A percentile compares a stretch with the other conserved stretches of the same genome.
These are phyloP conservation scores for Sinocyclocheilus rhinocerous DNA, from an alignment of 2,113 vertebrate genomes.

Conservation along the genomic window DNA sequence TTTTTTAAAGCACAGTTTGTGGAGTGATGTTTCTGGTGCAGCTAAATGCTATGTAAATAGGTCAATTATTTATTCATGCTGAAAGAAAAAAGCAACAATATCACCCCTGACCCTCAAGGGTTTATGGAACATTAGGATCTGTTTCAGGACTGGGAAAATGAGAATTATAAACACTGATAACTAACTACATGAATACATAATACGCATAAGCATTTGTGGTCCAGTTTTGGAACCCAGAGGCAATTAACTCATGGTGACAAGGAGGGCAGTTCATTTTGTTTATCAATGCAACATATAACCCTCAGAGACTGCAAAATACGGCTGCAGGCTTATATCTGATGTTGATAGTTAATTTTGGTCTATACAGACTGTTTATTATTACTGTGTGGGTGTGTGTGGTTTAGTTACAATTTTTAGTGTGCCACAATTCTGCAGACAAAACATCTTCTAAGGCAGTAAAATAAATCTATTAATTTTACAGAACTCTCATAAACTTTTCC, in stretches of 20 bases:
- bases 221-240: slow-evolving; percentile 41
- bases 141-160: slow-evolving; percentile 27
- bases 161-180: slow-evolving; percentile 48
- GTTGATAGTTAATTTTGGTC: neutral
- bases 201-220: slow-evolving; percentile 24
- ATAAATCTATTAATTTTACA: slow-evolving; percentile 11
- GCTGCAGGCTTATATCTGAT: slow-evolving; percentile 18
- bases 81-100: slow-evolving; percentile 48
- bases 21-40: slow-evolving; percentile 56
- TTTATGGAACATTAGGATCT: slow-evolving; percentile 43
- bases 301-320: neutral
- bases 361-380: neutral
- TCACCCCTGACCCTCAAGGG: slow-evolving; percentile 49
- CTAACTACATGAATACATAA: slow-evolving; percentile 44
- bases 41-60: slow-evolving; percentile 58
- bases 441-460: slow-evolving; percentile 4
- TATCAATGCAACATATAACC: slow-evolving; percentile 37
- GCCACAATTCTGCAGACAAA: neutral
- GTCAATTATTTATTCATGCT: slow-evolving; percentile 59
- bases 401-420: neutral
- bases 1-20: slow-evolving; percentile 20
- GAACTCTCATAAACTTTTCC: neutral
- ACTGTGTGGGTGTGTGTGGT: neutral
- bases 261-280: slow-evolving; percentile 45
- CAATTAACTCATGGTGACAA: slow-evolving; percentile 42